Conservation (phyloP, 2,797 vertebrate species). For the Melanotaenia nigrans region DNA sequence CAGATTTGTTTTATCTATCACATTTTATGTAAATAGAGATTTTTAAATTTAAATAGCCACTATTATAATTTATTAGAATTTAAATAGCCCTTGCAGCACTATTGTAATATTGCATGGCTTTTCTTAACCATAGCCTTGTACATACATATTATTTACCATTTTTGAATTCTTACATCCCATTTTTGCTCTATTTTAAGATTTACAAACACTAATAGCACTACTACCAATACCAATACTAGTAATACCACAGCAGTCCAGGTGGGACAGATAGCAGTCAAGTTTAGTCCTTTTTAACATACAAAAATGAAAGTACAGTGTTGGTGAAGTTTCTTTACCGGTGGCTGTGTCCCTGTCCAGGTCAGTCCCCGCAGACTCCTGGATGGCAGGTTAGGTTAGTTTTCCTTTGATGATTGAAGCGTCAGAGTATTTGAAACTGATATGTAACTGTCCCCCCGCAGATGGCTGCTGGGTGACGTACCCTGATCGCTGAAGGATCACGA, state of each 20-base stretch:
- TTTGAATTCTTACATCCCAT: neutral
- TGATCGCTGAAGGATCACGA: slow-evolving; percentile 78
- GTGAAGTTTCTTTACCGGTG: slow-evolving; percentile 48
- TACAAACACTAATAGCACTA: neutral
- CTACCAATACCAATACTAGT: neutral
- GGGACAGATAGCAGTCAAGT: neutral
- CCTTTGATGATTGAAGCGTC: slow-evolving; percentile 66
- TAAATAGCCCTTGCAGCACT: neutral
- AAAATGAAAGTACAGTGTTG: slow-evolving; percentile 13
- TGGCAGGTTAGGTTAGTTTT: slow-evolving; percentile 57
- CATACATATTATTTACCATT: neutral
- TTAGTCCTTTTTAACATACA: neutral
- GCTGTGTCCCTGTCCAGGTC: slow-evolving; percentile 33
- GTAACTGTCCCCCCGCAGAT: slow-evolving; percentile 67
- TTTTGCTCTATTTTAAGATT: slow-evolving; percentile 1
- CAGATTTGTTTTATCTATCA: neutral
- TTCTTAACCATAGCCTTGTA: neutral
- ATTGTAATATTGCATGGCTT: neutral
- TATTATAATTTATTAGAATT: neutral
- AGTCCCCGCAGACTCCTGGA: slow-evolving; percentile 36
- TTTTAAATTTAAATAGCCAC: neutral
- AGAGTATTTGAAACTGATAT: slow-evolving; percentile 78
- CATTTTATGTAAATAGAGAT: slow-evolving; percentile 1
- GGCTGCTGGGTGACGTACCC: slow-evolving; percentile 77
- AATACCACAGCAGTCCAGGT: neutral